Conservation (phyloP, 1,140 invertebrate species). For the Zaprionus ghesquierei region DNA sequence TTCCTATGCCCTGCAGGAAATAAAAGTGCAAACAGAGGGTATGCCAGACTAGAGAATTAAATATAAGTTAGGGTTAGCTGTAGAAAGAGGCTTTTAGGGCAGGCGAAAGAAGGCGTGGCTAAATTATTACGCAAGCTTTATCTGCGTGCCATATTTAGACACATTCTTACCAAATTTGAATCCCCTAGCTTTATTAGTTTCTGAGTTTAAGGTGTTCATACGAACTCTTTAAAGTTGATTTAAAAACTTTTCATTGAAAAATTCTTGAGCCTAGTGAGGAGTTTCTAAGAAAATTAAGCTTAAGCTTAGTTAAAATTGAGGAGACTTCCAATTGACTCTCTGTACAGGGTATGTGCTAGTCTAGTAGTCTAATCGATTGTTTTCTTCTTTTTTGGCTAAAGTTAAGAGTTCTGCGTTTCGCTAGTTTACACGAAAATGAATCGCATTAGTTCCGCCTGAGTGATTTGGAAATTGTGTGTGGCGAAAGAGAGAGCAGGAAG, state of each 20-base stretch:
- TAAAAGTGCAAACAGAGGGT: neutral
- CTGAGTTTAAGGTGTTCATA: no score
- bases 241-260: no score
- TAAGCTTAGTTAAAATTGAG: neutral
- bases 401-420: constrained; percentile 48
- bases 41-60: neutral
- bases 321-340: neutral
- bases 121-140: no score
- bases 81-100: no score
- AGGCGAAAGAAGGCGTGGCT: no score
- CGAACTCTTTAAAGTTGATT: no score
- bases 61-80: no score
- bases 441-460: constrained; percentile 65
- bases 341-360: neutral
- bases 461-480: constrained; percentile 34
- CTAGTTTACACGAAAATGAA: constrained; percentile 69
- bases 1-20: neutral
- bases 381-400: constrained; percentile 3
- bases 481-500: neutral
- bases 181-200: no score
- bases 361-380: neutral
- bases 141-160: no score
- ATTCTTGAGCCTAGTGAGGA: no score
- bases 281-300: no score
- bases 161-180: no score